Percentiles rank a stretch among this genome's conserved stretches.
These are phyloP conservation scores for Plectus sambesii DNA, from an alignment of 1,140 invertebrate species.

Conservation along the genomic window DNA sequence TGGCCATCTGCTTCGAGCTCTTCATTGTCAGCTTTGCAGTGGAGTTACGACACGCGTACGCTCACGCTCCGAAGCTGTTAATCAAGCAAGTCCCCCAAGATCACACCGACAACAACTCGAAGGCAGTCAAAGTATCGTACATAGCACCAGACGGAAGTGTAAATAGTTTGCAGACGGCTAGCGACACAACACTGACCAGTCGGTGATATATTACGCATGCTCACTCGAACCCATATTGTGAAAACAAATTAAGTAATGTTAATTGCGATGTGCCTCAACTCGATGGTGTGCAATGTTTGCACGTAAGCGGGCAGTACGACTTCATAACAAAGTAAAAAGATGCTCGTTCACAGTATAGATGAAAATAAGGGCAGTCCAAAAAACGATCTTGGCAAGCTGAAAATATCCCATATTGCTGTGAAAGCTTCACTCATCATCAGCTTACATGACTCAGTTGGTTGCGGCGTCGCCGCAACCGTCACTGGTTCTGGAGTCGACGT, in stretches of 20 bases:
- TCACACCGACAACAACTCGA: too few species aligned
- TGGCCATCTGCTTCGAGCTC: constrained; percentile 5
- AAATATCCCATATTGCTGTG: constrained; percentile 15
- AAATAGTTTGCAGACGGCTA: too few species aligned
- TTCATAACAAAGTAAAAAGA: constrained; percentile 46
- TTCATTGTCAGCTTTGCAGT: constrained; percentile 8
- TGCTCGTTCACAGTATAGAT: constrained; percentile 38
- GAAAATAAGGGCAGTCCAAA: constrained; percentile 42
- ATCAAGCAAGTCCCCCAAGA: too few species aligned
- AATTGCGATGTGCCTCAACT: too few species aligned
- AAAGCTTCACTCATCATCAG: not conserved
- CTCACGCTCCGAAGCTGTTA: constrained; percentile 5
- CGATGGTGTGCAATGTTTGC: constrained; percentile 22
- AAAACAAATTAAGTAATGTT: too few species aligned
- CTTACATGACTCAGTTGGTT: not conserved
- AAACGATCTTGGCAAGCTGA: constrained; percentile 41
- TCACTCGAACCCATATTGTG: too few species aligned
- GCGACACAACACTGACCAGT: too few species aligned
- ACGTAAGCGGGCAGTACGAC: constrained; percentile 39
- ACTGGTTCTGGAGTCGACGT: constrained; percentile 2
- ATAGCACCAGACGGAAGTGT: too few species aligned
- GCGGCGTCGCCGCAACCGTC: constrained; percentile 1
- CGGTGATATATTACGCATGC: too few species aligned
- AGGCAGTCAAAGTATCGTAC: too few species aligned
- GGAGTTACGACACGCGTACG: constrained; percentile 4